phyloP scores from a whole-genome alignment of 2,888 invertebrate species.

The Proisotoma minuta region DNA sequence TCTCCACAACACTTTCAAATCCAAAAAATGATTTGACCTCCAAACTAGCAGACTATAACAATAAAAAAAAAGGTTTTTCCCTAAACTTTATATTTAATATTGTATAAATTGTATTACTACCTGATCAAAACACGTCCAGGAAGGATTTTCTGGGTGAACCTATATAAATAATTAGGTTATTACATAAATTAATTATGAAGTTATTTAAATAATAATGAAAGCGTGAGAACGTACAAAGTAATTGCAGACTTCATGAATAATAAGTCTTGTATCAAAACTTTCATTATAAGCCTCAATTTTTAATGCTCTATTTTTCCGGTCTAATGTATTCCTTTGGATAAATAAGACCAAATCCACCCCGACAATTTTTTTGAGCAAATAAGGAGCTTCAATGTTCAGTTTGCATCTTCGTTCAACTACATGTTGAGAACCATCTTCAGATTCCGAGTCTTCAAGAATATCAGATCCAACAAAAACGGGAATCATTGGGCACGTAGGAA shows the following conservation, averaged over 20 bases:
- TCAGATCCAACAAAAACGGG: slow-evolving; percentile 88
- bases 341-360: slow-evolving; percentile 88
- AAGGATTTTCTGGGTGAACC: slow-evolving; percentile 87
- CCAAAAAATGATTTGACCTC: slow-evolving; percentile 95
- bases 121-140: slow-evolving; percentile 96
- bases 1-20: slow-evolving; percentile 88
- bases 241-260: slow-evolving; percentile 79
- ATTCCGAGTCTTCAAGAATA: slow-evolving; percentile 69
- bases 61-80: no score
- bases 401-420: slow-evolving; percentile 80
- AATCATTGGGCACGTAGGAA: slow-evolving; percentile 89
- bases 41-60: slow-evolving; percentile 62
- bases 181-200: not conserved
- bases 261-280: slow-evolving; percentile 76
- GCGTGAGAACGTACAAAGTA: slow-evolving; percentile 68
- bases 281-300: slow-evolving; percentile 90
- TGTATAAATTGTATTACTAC: no score
- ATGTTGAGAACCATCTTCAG: slow-evolving; percentile 70
- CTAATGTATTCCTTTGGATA: slow-evolving; percentile 81
- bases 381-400: slow-evolving; percentile 88
- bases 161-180: slow-evolving; percentile 50
- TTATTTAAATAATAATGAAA: not conserved
- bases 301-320: slow-evolving; percentile 69
- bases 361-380: slow-evolving; percentile 87
- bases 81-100: no score